Base-by-base conservation (phyloP, 2,888 invertebrate species). In the Tetropium fuscum region DNA sequence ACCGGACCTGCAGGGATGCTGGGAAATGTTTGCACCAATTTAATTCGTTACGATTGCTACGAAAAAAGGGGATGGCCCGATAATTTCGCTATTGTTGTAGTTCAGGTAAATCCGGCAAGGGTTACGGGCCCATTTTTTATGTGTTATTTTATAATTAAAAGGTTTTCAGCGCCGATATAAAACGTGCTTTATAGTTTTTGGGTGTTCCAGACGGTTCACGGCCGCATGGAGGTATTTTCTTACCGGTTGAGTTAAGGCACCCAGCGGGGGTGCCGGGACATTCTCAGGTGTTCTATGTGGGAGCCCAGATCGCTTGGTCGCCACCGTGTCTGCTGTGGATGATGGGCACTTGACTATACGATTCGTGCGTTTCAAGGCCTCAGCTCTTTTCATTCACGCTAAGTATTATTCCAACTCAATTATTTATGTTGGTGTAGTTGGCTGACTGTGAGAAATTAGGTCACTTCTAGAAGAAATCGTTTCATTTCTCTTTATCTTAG, bases 81-180 rank as follows among this genome's bases (percentile, higher is more conserved):
- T 77, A 76, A 75, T 74, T 73, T 72, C 65, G 53, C 67, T 60
- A 69, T 71, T 71, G 69, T 73, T n/a, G 48, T 62, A 34, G 48
- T 64, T 64, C 74, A 76, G 76, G 76, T 77, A 74, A 72, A 70
- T 64, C 53, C 48, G 51, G 69, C 60, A 72, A 71, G 72, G 76
- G 76, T 70, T 74, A 63, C 63, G 25, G 60, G 45, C 60, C 59
- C 58, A 66, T 68, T 73, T 70, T 73, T 72, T 62, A 56, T 66
- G 59, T 73, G 69, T 75, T 76, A 75, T 74, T 74, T 73, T 69
- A 66, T 74, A 75, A 76, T 76, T 76, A 76, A 70, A 71, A 69
- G 64, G 66, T 71, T 71, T 71, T 74, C 60, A 60, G 53, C 45
- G 34, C 67, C 72, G 67, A 34, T 20, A 20, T 25, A 49, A 43